Percentiles rank a stretch among this genome's conserved stretches.
phyloP scores from a whole-genome alignment of 1,140 invertebrate genomes.

The Dryas iulia region DNA sequence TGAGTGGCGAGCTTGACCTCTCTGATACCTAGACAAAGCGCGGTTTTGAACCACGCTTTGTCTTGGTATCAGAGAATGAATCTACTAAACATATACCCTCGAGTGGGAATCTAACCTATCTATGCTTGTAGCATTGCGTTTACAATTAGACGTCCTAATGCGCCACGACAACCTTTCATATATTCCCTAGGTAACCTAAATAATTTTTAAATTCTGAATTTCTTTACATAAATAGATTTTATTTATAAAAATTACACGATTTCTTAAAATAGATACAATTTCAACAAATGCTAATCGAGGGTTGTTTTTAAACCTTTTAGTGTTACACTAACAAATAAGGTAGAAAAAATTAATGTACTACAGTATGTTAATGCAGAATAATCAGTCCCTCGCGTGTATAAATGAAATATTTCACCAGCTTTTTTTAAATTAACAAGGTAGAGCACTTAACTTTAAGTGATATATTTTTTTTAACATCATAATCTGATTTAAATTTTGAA shows the following conservation, averaged over 20 bases:
- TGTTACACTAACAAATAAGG: not conserved
- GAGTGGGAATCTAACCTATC: no score
- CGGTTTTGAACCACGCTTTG: no score
- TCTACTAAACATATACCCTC: no score
- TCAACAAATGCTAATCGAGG: not conserved
- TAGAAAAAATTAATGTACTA: not conserved
- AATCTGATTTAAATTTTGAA: not conserved
- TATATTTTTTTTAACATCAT: not conserved
- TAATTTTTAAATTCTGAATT: no score
- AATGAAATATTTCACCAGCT: not conserved
- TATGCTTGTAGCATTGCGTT: no score
- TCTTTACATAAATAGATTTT: no score
- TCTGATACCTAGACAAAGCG: no score
- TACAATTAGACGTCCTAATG: no score
- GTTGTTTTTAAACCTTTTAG: not conserved
- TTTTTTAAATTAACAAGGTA: not conserved
- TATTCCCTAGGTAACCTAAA: no score
- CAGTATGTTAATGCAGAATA: not conserved
- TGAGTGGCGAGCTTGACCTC: no score
- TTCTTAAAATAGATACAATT: not conserved
- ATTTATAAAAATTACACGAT: not conserved
- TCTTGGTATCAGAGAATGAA: no score
- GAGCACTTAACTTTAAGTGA: not conserved
- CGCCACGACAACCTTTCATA: no score
- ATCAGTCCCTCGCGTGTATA: conserved; percentile 1